Evolutionary conservation across 2,797 vertebrate species (phyloP).

Genomic region (Neosalanx taihuensis): DNA sequence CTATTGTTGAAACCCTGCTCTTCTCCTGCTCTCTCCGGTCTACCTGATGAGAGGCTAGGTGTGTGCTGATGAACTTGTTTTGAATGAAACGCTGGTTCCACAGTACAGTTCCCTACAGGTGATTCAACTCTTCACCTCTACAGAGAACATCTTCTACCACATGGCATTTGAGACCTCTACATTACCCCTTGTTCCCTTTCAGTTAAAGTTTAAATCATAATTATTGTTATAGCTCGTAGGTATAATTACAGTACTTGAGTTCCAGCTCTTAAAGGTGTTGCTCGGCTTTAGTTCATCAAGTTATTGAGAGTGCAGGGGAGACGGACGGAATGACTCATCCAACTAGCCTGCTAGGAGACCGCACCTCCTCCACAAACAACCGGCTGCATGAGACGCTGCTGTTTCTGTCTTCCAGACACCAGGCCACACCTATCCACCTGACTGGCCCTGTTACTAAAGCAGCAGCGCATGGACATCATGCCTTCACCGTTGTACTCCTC

Average conservation of each 20-base stretch:
- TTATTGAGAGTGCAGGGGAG: slow-evolving; percentile 46
- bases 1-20: too few species aligned
- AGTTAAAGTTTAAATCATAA: slow-evolving; percentile 50
- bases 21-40: too few species aligned
- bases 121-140: neutral
- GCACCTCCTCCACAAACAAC: neutral
- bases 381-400: slow-evolving; percentile 2
- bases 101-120: too few species aligned
- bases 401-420: slow-evolving; percentile 15
- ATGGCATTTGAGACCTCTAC: slow-evolving; percentile 41
- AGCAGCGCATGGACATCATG: too few species aligned
- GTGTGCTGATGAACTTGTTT: too few species aligned
- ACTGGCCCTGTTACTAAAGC: too few species aligned
- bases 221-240: slow-evolving; percentile 26
- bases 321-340: neutral
- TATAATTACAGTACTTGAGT: slow-evolving; percentile 35
- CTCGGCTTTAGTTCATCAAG: slow-evolving; percentile 32
- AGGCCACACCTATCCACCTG: slow-evolving; percentile 4
- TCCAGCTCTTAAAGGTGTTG: slow-evolving; percentile 20
- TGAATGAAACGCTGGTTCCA: too few species aligned
- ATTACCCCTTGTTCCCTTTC: slow-evolving; percentile 63
- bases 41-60: too few species aligned
- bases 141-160: neutral
- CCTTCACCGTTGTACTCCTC: too few species aligned
- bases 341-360: slow-evolving; percentile 15